These are phyloP conservation scores for Cheumatopsyche charites DNA, from an alignment of 1,140 invertebrate genomes.

Conservation along the genomic window DNA sequence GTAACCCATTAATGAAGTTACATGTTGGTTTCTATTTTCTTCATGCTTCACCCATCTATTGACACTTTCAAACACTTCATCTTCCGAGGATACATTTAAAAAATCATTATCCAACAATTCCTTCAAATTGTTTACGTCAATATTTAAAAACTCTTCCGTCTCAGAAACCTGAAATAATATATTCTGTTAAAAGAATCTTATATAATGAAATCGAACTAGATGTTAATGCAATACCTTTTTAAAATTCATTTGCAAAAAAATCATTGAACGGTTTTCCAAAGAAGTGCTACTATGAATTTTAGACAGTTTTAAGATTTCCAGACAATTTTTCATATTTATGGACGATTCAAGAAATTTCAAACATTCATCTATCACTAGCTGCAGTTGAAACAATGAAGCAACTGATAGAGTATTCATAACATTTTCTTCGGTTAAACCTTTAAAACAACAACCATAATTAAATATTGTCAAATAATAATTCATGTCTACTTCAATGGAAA, in stretches of 20 bases:
- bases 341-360: not conserved
- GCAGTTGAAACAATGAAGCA: slow-evolving; percentile 12
- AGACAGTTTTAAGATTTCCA: not conserved
- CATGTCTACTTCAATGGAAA: no score
- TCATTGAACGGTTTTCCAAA: not conserved
- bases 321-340: slow-evolving; percentile 6
- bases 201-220: not conserved
- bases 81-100: slow-evolving; percentile 7
- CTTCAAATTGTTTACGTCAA: not conserved
- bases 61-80: not conserved
- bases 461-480: no score
- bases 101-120: not conserved
- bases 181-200: not conserved
- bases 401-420: not conserved
- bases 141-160: not conserved
- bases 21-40: not conserved
- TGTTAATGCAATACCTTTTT: not conserved
- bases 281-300: not conserved
- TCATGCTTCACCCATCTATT: slow-evolving; percentile 2
- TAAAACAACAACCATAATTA: not conserved
- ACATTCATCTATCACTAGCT: not conserved
- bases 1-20: not conserved
- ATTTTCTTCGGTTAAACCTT: not conserved
- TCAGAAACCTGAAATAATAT: not conserved
- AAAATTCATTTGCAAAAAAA: not conserved